These are phyloP conservation scores for Meganola albula DNA, from an alignment of 2,888 invertebrate genomes.

Conservation along the genomic window DNA sequence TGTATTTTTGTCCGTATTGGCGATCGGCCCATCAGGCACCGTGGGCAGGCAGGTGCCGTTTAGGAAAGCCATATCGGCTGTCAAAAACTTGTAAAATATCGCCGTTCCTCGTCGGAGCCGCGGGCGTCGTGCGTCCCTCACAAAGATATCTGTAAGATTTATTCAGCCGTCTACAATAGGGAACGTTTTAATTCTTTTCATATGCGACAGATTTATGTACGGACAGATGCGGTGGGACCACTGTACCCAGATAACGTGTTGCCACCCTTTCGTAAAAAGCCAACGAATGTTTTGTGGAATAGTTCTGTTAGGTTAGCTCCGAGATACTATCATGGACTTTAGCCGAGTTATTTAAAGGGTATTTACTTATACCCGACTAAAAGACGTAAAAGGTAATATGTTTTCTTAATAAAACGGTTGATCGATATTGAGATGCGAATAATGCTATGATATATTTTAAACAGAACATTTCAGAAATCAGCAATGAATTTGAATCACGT, in stretches of 20 bases:
- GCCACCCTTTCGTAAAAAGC: conserved; percentile 46
- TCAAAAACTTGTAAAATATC: conserved; percentile 84
- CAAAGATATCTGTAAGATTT: conserved; percentile 75
- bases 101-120: conserved; percentile 67
- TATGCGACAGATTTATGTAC: conserved; percentile 74
- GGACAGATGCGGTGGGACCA: conserved; percentile 62
- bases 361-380: no score
- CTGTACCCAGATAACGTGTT: conserved; percentile 47
- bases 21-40: conserved; percentile 33
- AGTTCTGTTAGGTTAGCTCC: conserved; percentile 25
- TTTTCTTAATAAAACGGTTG: no score
- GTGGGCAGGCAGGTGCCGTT: conserved; percentile 71
- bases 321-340: background rate
- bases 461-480: no score
- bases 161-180: conserved; percentile 72
- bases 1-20: conserved; percentile 21
- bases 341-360: background rate
- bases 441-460: no score
- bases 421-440: no score
- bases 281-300: conserved; percentile 31
- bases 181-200: conserved; percentile 77
- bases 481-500: no score
- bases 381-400: no score
- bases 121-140: conserved; percentile 65
- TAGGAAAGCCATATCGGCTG: conserved; percentile 80